These are phyloP conservation scores for Leptopilina syphax DNA, from an alignment of 2,888 invertebrate genomes.

Conservation along the genomic window DNA sequence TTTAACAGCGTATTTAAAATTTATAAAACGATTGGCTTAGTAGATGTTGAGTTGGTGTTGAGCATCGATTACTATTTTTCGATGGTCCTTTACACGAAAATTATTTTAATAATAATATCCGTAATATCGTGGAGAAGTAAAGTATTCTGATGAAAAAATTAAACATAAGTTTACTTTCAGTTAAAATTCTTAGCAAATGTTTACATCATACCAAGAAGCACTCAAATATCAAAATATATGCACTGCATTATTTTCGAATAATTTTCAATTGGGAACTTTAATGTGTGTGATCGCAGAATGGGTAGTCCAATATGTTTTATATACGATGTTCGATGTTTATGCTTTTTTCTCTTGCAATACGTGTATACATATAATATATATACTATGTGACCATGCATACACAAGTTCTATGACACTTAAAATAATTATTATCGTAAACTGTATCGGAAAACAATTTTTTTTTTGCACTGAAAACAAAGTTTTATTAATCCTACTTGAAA, in stretches of 20 bases:
- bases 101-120: too few species aligned
- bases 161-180: too few species aligned
- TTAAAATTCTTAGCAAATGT: neutral
- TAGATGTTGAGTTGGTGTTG: too few species aligned
- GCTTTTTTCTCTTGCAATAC: conserved; percentile 55
- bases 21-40: too few species aligned
- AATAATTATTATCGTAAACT: neutral
- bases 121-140: too few species aligned
- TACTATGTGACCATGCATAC: neutral
- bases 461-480: too few species aligned
- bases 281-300: conserved; percentile 63
- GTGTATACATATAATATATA: neutral
- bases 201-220: conserved; percentile 53
- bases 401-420: neutral
- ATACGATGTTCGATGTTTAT: conserved; percentile 65
- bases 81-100: too few species aligned
- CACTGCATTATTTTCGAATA: conserved; percentile 62
- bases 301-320: conserved; percentile 53
- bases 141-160: too few species aligned
- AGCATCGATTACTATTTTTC: too few species aligned
- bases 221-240: conserved; percentile 57
- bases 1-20: too few species aligned
- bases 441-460: neutral
- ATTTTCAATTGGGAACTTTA: conserved; percentile 55
- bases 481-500: neutral